Evolutionary conservation across 2,113 vertebrate genomes (phyloP).

Genomic region (Callocephalon fimbriatum): DNA sequence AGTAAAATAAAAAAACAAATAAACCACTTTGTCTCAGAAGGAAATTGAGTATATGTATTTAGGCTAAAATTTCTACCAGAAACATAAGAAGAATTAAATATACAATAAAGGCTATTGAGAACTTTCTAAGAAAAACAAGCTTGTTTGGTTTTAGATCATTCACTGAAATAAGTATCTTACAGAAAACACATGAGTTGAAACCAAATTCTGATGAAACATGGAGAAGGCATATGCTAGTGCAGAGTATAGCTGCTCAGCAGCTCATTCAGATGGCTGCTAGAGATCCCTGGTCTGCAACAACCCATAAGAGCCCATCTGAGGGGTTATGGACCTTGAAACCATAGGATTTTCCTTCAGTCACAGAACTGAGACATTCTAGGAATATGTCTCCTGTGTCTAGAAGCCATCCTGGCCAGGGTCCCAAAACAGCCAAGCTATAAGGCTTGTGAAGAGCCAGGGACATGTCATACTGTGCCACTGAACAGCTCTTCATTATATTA

Average conservation of each 20-base stretch:
- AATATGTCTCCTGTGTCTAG: neutral
- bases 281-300: neutral
- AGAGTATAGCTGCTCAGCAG: neutral
- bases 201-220: neutral
- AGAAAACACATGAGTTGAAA: neutral
- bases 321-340: neutral
- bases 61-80: neutral
- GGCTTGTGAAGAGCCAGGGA: neutral
- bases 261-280: neutral
- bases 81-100: neutral
- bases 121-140: conserved; percentile 1
- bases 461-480: accelerated
- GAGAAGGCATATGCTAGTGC: neutral
- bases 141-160: neutral
- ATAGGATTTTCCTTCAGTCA: neutral
- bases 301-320: neutral
- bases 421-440: neutral
- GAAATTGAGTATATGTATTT: neutral
- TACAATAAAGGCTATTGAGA: neutral
- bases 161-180: neutral
- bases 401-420: neutral
- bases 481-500: accelerated
- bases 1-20: neutral
- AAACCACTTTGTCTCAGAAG: neutral
- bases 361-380: neutral